Percentiles rank a stretch among this genome's conserved stretches.
These are phyloP conservation scores for Antheraea mylitta DNA, from an alignment of 1,140 invertebrate species.

Conservation along the genomic window DNA sequence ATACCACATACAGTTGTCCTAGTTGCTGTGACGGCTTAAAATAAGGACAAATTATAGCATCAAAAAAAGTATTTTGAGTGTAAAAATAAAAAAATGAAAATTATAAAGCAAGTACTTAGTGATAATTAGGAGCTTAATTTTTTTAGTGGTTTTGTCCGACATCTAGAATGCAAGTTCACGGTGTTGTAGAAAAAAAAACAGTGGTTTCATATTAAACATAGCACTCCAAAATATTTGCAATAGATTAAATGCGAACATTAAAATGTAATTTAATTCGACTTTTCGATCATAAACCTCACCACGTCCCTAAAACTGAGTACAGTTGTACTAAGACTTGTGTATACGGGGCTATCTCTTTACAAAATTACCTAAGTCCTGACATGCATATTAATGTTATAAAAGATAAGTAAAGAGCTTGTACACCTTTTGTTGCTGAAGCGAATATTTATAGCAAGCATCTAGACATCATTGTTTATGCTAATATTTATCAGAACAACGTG, in stretches of 20 bases:
- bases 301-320: not conserved
- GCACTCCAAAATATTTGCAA: too few species aligned
- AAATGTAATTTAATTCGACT: not conserved
- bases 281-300: not conserved
- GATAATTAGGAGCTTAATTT: too few species aligned
- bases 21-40: too few species aligned
- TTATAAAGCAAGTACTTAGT: too few species aligned
- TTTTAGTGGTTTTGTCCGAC: too few species aligned
- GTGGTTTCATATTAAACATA: too few species aligned
- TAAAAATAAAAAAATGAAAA: too few species aligned
- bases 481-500: not conserved
- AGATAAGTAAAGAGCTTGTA: constrained; percentile 1
- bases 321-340: constrained; percentile 2
- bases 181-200: too few species aligned
- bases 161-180: too few species aligned
- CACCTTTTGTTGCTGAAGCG: not conserved
- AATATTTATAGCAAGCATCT: not conserved
- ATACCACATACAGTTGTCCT: too few species aligned
- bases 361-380: constrained; percentile 8
- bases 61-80: too few species aligned
- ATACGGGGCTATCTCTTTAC: constrained; percentile 5
- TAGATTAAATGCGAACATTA: not conserved
- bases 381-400: not conserved
- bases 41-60: too few species aligned
- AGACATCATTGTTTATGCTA: not conserved